Base-by-base conservation (phyloP, 1,140 invertebrate genomes). In the Rhagoletis pomonella region DNA sequence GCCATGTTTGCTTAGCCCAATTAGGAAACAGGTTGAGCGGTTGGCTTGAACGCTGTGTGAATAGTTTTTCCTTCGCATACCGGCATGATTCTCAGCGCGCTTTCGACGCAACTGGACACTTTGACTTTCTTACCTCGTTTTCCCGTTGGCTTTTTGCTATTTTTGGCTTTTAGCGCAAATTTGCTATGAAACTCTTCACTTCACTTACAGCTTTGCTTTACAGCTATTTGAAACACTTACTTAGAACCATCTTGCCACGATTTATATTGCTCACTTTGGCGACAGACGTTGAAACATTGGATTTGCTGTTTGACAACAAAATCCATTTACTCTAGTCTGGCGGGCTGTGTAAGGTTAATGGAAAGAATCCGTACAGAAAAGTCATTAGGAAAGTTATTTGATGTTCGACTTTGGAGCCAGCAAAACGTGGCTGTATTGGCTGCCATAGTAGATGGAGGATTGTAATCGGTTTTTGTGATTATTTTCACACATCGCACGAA, bases 1-100 rank as follows among this genome's bases (percentile, higher is more conserved):
- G 47, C 73, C n/a, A 14, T 7, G 73, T 39, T 81, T 29, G 73
- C 47, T 81, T 81, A 81, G 73, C 73, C 73, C 73, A 81, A 81
- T 81, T 81, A 81, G 73, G 73, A 81, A 81, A 81, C 73, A 81
- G 73, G 73, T 81, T 81, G 73, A 4, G 9, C 17, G 60, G n/a
- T 62, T 1, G 60, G 60, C 17, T 62, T 14, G 60, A 7, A 7
- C 1, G 14, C 42, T 47, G 67, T 67, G 19, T 6, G 64, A 2
- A 39, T 39, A 17, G 29, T 62, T 62, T 62, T 62, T 62, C 60
- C 17, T 9, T 19, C 5, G 39, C 1, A 29, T 29, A 19, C 64
- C 50, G 14, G 14, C 14, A 42, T 42, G 42, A 39, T 67, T 67
- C 64, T 58, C n/a, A 47, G 14, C 73, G 55, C 73, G 73, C 73